Evolutionary conservation across 2,888 invertebrate species (phyloP).

Genomic region (Nebria brevicollis): DNA sequence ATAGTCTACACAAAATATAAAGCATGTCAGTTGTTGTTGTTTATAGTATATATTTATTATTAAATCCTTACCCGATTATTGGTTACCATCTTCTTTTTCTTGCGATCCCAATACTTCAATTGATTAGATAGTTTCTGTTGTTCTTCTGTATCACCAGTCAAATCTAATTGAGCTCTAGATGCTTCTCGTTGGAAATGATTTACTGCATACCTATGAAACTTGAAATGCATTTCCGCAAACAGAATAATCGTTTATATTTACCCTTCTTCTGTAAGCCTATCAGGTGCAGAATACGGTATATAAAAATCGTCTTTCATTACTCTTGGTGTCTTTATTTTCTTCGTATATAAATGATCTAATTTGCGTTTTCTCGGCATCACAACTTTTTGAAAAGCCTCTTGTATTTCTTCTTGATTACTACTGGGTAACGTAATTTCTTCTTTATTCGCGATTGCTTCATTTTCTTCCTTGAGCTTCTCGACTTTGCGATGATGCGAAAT

Average conservation of each 20-base stretch:
- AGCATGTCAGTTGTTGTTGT: background rate
- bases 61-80: constrained; percentile 67
- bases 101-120: constrained; percentile 89
- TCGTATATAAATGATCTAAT: constrained; percentile 68
- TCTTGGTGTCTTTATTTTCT: constrained; percentile 67
- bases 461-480: constrained; percentile 62
- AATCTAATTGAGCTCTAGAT: constrained; percentile 80
- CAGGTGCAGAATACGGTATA: constrained; percentile 85
- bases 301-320: constrained; percentile 82
- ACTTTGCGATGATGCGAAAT: constrained; percentile 61
- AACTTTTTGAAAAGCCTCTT: constrained; percentile 68
- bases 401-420: constrained; percentile 67
- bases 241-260: constrained; percentile 58
- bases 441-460: constrained; percentile 59
- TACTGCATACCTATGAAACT: constrained; percentile 72
- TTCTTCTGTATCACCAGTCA: constrained; percentile 83
- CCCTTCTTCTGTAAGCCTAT: constrained; percentile 87
- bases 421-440: constrained; percentile 57
- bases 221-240: constrained; percentile 42
- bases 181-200: constrained; percentile 85
- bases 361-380: constrained; percentile 68
- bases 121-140: constrained; percentile 69
- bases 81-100: constrained; percentile 93
- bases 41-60: background rate
- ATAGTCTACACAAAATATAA: constrained; percentile 2